These are phyloP conservation scores for Meloidogyne chitwoodi DNA, from an alignment of 1,140 invertebrate species.

Conservation along the genomic window DNA sequence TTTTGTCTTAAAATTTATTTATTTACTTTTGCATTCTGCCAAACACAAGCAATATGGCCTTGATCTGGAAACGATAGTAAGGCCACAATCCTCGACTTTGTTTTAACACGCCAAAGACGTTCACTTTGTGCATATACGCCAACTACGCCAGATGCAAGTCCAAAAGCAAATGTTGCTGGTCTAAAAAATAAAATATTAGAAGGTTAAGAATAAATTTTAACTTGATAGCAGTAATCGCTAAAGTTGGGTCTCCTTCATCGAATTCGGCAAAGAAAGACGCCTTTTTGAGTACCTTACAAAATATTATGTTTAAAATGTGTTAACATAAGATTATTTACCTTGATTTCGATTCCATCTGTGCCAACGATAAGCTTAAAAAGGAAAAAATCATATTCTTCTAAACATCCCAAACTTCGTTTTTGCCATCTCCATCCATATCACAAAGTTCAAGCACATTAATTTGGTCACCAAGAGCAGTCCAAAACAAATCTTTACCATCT, in stretches of 20 bases:
- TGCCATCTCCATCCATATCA: constrained; percentile 42
- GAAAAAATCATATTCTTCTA: background rate
- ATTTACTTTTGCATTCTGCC: constrained; percentile 46
- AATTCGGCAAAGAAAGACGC: constrained; percentile 37
- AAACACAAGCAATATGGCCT: constrained; percentile 32
- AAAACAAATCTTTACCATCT: constrained; percentile 37
- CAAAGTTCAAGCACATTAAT: constrained; percentile 36
- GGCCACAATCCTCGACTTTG: constrained; percentile 39
- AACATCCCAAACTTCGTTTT: constrained; percentile 30
- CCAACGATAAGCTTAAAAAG: constrained; percentile 40
- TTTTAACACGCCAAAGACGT: constrained; percentile 43
- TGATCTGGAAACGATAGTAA: constrained; percentile 36
- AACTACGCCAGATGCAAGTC: constrained; percentile 39
- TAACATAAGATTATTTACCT: constrained; percentile 4
- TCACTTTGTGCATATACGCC: constrained; percentile 43
- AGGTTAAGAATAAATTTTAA: background rate
- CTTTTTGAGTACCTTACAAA: constrained; percentile 36
- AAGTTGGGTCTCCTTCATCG: constrained; percentile 39
- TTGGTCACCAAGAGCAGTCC: constrained; percentile 37
- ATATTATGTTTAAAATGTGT: background rate
- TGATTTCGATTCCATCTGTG: constrained; percentile 43
- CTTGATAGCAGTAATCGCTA: constrained; percentile 28
- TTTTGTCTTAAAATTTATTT: background rate
- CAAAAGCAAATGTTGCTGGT: constrained; percentile 36
- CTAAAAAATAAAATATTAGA: background rate